Conservation (phyloP, 2,113 vertebrate species). For the Syrrhaptes paradoxus region DNA sequence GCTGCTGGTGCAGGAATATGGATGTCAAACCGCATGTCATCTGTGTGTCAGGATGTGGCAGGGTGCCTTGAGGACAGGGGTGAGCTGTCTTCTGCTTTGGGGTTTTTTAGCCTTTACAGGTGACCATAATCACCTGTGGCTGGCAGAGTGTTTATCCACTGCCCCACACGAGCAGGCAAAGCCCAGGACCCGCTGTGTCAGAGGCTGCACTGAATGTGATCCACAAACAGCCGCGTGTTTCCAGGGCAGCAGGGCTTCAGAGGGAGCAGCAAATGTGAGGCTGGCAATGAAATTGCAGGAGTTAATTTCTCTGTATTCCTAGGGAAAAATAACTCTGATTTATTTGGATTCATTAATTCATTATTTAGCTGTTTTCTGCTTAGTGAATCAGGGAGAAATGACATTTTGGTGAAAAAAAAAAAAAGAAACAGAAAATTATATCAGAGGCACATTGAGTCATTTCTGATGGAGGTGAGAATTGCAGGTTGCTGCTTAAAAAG, state of each 20-base stretch:
- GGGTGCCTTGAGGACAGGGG: neutral
- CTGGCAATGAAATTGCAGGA: neutral
- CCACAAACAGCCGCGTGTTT: neutral
- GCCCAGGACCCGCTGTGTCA: neutral
- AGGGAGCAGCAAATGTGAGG: neutral
- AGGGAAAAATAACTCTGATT: neutral
- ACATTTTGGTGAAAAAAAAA: neutral
- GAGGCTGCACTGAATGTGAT: neutral
- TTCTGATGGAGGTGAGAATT: neutral
- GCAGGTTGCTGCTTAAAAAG: neutral
- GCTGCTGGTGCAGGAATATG: accelerated
- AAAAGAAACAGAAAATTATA: neutral
- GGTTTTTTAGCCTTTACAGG: neutral
- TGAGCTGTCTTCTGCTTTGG: neutral
- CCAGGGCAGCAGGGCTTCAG: conserved; percentile 16
- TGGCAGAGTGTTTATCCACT: neutral
- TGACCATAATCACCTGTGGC: neutral
- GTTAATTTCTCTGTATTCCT: neutral
- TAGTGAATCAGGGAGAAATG: conserved; percentile 8
- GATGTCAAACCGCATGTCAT: neutral
- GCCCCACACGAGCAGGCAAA: neutral
- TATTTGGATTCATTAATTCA: conserved; percentile 23
- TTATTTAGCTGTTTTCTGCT: conserved; percentile 27
- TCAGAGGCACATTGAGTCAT: neutral
- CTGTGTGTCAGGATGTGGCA: neutral